Evolutionary conservation across 2,797 vertebrate genomes (phyloP).

Genomic region (Sorex maritimensis): DNA sequence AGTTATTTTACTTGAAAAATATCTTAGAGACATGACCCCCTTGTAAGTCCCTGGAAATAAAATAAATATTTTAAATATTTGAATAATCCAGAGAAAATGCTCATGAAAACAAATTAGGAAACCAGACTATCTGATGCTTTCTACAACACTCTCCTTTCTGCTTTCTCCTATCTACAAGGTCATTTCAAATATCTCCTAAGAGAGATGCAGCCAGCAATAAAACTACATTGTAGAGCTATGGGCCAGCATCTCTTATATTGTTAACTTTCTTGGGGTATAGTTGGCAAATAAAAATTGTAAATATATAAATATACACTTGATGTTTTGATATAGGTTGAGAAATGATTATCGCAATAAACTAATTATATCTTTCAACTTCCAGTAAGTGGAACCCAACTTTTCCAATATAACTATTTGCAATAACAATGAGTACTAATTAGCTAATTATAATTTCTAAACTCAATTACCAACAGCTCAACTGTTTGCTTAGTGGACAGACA

Average conservation of each 20-base stretch:
- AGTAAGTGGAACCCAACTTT: constrained; percentile 16
- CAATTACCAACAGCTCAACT: constrained; percentile 61
- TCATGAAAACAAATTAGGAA: background rate
- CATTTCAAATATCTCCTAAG: background rate
- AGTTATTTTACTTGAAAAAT: too few relatives aligned
- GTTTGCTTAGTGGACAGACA: constrained; percentile 4
- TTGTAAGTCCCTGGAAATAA: background rate
- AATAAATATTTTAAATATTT: background rate
- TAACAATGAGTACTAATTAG: constrained; percentile 69
- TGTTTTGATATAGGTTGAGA: background rate
- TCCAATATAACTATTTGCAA: background rate
- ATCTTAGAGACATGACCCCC: background rate
- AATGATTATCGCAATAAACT: background rate
- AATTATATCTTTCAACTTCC: constrained; percentile 3
- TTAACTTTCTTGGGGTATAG: background rate
- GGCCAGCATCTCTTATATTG: background rate
- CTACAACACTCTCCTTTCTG: background rate
- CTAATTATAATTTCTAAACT: constrained; percentile 55
- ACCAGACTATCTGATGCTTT: background rate
- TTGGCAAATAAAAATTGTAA: background rate
- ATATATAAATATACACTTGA: background rate
- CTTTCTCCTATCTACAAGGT: background rate
- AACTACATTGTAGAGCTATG: background rate
- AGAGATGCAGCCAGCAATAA: background rate
- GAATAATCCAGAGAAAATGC: background rate